Conservation (phyloP, 2,888 invertebrate species). For the Ophioninae sp. region DNA sequence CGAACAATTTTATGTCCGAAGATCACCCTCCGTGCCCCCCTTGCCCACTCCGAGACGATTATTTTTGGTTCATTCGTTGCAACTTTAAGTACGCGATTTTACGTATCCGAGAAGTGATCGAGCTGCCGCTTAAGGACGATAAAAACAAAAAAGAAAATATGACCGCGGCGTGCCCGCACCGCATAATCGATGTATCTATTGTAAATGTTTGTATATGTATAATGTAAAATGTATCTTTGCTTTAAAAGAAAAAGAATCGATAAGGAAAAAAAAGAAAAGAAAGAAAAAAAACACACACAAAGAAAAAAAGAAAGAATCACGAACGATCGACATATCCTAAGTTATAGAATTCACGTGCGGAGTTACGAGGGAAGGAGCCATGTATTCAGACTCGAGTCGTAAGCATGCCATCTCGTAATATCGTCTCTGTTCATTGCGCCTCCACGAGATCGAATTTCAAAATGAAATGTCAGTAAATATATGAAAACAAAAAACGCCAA, state of each 20-base stretch:
- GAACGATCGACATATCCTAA: slow-evolving; percentile 77
- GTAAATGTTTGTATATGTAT: slow-evolving; percentile 80
- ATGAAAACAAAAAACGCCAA: slow-evolving; percentile 28
- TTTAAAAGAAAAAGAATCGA: slow-evolving; percentile 62
- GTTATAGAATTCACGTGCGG: slow-evolving; percentile 68
- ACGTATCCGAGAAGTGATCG: background rate
- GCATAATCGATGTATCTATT: slow-evolving; percentile 76
- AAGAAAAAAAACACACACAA: too few relatives aligned
- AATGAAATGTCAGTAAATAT: slow-evolving; percentile 15
- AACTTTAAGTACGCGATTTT: background rate
- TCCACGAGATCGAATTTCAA: slow-evolving; percentile 16
- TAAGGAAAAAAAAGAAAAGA: slow-evolving; percentile 32
- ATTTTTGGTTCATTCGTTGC: background rate
- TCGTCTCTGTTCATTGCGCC: slow-evolving; percentile 45
- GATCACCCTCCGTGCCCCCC: background rate
- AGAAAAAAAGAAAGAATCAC: slow-evolving; percentile 44
- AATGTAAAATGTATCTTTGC: slow-evolving; percentile 79
- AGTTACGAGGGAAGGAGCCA: slow-evolving; percentile 40
- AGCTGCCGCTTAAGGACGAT: background rate
- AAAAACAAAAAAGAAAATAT: background rate
- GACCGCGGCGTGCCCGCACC: slow-evolving; percentile 58
- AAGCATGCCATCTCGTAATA: slow-evolving; percentile 40
- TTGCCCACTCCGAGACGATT: background rate
- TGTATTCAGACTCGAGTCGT: slow-evolving; percentile 58
- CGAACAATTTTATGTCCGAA: background rate